A percentile compares a stretch with the other conserved stretches of the same genome.
Evolutionary conservation across 2,797 vertebrate species (phyloP).

Genomic region (Notamacropus eugenii): DNA sequence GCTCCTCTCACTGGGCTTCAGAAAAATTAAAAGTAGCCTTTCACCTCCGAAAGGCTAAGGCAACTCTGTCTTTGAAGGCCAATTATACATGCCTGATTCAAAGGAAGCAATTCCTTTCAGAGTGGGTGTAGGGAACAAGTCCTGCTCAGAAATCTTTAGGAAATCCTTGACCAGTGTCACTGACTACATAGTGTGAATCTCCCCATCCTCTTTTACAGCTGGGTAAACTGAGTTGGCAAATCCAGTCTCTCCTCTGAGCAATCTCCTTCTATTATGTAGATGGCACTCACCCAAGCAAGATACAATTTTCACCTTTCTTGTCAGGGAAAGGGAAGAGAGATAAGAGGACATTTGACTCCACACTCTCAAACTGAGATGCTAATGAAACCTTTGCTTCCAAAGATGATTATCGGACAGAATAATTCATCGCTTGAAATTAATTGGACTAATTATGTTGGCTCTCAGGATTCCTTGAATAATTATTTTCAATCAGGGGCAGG

Average conservation of each 20-base stretch:
- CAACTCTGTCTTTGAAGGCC: background rate
- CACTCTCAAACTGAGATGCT: constrained; percentile 60
- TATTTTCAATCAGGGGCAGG: constrained; percentile 47
- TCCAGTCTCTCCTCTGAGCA: background rate
- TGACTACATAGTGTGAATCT: background rate
- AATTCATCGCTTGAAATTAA: constrained; percentile 73
- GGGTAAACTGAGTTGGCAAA: constrained; percentile 7
- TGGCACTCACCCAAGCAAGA: constrained; percentile 49
- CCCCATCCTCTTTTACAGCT: background rate
- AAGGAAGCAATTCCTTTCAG: background rate
- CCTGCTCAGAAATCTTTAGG: background rate
- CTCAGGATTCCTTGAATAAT: constrained; percentile 68
- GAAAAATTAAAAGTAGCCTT: background rate
- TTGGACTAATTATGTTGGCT: constrained; percentile 73
- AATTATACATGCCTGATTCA: background rate
- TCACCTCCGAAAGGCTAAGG: background rate
- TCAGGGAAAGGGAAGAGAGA: constrained; percentile 50
- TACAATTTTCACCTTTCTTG: constrained; percentile 12
- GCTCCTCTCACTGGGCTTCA: no score
- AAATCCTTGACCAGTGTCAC: background rate
- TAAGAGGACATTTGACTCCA: constrained; percentile 66
- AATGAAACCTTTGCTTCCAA: constrained; percentile 74
- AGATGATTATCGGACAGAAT: constrained; percentile 66
- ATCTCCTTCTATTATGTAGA: constrained; percentile 14
- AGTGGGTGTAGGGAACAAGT: background rate